Conservation (phyloP, 2,888 invertebrate species). For the Busseola fusca region DNA sequence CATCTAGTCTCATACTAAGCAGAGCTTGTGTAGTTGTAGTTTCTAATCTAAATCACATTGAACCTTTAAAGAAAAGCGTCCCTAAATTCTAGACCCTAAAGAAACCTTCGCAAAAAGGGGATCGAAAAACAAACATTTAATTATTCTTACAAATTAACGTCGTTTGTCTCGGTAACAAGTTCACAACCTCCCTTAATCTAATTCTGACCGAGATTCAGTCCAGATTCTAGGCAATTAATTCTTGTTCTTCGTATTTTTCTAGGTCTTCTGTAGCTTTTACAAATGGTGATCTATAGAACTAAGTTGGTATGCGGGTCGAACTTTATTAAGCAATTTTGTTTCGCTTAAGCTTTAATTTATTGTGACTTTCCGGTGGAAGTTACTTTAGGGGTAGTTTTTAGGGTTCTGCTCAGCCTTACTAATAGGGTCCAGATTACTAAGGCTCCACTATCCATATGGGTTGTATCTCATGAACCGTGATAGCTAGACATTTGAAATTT, state of each 20-base stretch:
- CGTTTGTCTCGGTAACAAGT: slow-evolving; percentile 58
- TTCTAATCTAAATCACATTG: neutral
- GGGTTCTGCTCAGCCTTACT: no score
- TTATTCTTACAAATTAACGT: slow-evolving; percentile 56
- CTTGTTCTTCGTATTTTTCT: slow-evolving; percentile 58
- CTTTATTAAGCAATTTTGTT: slow-evolving; percentile 43
- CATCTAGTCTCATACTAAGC: no score
- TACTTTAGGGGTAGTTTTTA: neutral
- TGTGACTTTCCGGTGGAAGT: slow-evolving; percentile 20
- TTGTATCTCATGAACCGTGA: no score
- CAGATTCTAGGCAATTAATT: slow-evolving; percentile 57
- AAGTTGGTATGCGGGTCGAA: slow-evolving; percentile 25
- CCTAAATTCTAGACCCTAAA: slow-evolving; percentile 28
- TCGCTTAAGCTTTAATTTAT: slow-evolving; percentile 21
- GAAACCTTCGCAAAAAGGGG: slow-evolving; percentile 25
- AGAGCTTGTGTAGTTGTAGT: no score
- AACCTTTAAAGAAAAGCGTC: slow-evolving; percentile 21
- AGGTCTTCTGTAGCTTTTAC: slow-evolving; percentile 35
- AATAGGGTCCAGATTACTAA: no score
- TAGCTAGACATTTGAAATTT: no score
- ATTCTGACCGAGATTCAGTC: slow-evolving; percentile 55
- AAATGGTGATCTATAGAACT: slow-evolving; percentile 40
- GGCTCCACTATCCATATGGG: no score
- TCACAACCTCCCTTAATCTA: slow-evolving; percentile 57
- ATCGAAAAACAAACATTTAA: slow-evolving; percentile 57